Base-by-base conservation (phyloP, 2,888 invertebrate genomes). In the Cinara cedri region DNA sequence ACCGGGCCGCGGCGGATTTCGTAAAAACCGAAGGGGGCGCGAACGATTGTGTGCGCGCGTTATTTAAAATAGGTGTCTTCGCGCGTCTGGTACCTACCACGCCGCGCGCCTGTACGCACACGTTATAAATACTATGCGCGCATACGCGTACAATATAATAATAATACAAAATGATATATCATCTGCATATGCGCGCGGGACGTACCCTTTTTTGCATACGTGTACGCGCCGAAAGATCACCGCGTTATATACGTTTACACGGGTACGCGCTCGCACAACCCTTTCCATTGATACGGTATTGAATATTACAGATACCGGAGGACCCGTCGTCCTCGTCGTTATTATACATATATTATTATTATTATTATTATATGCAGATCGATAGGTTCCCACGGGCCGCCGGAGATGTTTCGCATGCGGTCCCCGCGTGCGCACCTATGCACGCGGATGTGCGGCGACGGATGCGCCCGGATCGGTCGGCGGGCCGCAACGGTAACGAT, bases 1-100 rank as follows among this genome's bases (percentile, higher is more conserved):
- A 78, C 78, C 78, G 70, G 14, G 19, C 34, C 34, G 9, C n/a
- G 9, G 60, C 60, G 78, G 78, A 70, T 78, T 78, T 60, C 68
- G 68, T 68, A 68, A 57, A 70, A 68, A 74, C 63, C 24, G 21
- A 74, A 74, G 74, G 78, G 78, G 70, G 68, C 62, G 71, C 74
- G 75, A 75, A 65, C 62, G 65, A 57, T 57, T 57, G 57, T 66
- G 72, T 14, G 62, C 44, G 44, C 60, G 72, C 60, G 66, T 70
- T 78, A 78, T 78, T 78, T 42, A 78, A 78, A 78, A 78, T 78
- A 78, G 78, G 78, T 78, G 78, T 78, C 78, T 78, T 78, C 78
- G 49, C 78, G 49, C 1, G 46, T 10, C 46, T 0, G 19, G 57
- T 57, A 24, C 34, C n/a, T 42, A 19, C 21, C 44, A 57, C 19